Conservation (phyloP, 2,888 invertebrate genomes). For the Galeopsomyia nigrocyanea region DNA sequence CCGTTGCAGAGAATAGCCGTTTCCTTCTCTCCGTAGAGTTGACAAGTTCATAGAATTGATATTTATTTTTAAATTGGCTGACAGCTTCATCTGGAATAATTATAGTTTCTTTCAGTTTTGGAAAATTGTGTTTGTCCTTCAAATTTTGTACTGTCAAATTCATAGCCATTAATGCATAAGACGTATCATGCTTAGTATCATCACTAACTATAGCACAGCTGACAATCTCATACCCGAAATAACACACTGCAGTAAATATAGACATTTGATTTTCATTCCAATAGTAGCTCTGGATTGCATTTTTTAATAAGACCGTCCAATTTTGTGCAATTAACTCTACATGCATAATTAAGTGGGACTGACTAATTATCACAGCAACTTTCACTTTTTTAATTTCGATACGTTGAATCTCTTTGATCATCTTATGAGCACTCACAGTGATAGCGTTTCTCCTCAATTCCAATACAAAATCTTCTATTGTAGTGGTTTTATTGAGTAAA, state of each 20-base stretch:
- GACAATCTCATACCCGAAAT: neutral
- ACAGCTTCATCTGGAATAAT: constrained; percentile 20
- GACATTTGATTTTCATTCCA: neutral
- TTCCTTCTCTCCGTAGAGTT: neutral
- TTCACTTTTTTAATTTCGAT: constrained; percentile 5
- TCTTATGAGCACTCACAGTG: too few species aligned
- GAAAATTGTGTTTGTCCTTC: neutral
- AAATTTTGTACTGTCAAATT: constrained; percentile 6
- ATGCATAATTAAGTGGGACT: constrained; percentile 10
- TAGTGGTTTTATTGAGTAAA: too few species aligned
- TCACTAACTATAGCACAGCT: constrained; percentile 29
- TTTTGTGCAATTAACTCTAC: constrained; percentile 34
- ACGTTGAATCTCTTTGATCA: too few species aligned
- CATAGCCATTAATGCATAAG: constrained; percentile 25
- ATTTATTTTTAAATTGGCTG: constrained; percentile 28
- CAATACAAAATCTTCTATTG: too few species aligned
- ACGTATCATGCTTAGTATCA: constrained; percentile 28
- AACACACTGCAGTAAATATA: too few species aligned
- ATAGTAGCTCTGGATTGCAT: constrained; percentile 13
- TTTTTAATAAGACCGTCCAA: constrained; percentile 27
- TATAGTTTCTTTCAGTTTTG: neutral
- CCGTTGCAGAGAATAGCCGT: neutral
- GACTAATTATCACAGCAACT: neutral
- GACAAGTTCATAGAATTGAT: constrained; percentile 25
- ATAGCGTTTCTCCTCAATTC: too few species aligned